Evolutionary conservation across 2,888 invertebrate genomes (phyloP).

Genomic region (Leptodirus hochenwartii): DNA sequence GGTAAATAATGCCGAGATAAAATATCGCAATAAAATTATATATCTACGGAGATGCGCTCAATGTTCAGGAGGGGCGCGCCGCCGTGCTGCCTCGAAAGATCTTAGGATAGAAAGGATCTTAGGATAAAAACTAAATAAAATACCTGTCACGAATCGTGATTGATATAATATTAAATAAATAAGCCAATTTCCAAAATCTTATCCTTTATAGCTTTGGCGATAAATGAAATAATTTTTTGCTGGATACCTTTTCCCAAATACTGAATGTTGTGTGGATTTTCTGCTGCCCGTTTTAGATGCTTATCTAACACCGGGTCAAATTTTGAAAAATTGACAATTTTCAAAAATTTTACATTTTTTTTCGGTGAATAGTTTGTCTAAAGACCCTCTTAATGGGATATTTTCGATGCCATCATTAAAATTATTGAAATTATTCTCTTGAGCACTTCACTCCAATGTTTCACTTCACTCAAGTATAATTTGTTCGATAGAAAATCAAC

Average conservation of each 20-base stretch:
- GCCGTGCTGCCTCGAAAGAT: no score
- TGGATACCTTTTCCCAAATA: constrained; percentile 6
- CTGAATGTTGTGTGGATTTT: neutral
- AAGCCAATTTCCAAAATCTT: constrained; percentile 5
- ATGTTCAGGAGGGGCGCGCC: no score
- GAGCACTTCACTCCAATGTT: constrained; percentile 8
- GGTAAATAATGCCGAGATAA: no score
- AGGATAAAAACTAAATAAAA: no score
- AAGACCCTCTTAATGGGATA: constrained; percentile 9
- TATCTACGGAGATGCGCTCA: no score
- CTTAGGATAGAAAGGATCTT: no score
- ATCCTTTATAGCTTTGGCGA: constrained; percentile 5
- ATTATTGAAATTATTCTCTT: constrained; percentile 7
- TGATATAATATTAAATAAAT: no score
- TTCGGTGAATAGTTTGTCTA: constrained; percentile 8
- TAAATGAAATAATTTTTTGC: constrained; percentile 6
- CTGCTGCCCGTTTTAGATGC: neutral
- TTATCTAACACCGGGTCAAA: constrained; percentile 1
- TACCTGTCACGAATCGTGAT: no score
- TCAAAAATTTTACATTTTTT: constrained; percentile 5
- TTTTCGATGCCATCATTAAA: constrained; percentile 7
- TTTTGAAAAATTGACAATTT: constrained; percentile 3
- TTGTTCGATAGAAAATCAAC: no score
- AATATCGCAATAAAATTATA: no score
- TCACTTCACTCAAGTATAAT: constrained; percentile 8